These are phyloP conservation scores for Wiebesia pumilae DNA, from an alignment of 1,140 invertebrate species.

Conservation along the genomic window DNA sequence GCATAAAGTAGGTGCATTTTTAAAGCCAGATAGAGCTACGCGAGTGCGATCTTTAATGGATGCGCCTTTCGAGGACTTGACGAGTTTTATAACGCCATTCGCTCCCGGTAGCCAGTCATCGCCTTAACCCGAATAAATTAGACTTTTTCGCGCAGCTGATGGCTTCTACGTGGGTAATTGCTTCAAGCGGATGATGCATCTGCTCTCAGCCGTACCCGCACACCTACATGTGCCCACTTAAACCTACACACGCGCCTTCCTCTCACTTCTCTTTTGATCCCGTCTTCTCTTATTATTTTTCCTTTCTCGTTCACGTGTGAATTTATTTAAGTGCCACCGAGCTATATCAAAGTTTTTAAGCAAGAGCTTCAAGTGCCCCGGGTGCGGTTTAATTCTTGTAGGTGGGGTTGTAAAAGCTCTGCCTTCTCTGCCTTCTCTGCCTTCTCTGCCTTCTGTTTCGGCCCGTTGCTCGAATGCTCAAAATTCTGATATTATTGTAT, in stretches of 20 bases:
- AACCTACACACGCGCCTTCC: not conserved
- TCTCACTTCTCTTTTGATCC: not conserved
- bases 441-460: not conserved
- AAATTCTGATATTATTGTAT: not conserved
- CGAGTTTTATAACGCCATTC: conserved; percentile 28
- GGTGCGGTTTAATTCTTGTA: too few relatives aligned
- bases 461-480: not conserved
- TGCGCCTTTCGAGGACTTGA: conserved; percentile 17
- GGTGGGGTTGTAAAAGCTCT: not conserved
- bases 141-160: not conserved
- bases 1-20: conserved; percentile 23
- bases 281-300: not conserved
- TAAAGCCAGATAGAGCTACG: not conserved
- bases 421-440: not conserved
- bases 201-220: not conserved
- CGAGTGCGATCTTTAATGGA: not conserved
- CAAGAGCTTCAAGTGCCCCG: not conserved
- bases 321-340: not conserved
- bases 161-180: conserved; percentile 4
- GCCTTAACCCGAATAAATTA: conserved; percentile 16
- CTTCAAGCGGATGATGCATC: conserved; percentile 17
- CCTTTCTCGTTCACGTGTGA: not conserved
- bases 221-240: not conserved
- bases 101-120: conserved; percentile 4
- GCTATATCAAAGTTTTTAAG: not conserved